Percentiles rank a stretch among this genome's conserved stretches.
Conservation (phyloP, 1,140 invertebrate species). For the Carcinoscorpius rotundicauda region DNA sequence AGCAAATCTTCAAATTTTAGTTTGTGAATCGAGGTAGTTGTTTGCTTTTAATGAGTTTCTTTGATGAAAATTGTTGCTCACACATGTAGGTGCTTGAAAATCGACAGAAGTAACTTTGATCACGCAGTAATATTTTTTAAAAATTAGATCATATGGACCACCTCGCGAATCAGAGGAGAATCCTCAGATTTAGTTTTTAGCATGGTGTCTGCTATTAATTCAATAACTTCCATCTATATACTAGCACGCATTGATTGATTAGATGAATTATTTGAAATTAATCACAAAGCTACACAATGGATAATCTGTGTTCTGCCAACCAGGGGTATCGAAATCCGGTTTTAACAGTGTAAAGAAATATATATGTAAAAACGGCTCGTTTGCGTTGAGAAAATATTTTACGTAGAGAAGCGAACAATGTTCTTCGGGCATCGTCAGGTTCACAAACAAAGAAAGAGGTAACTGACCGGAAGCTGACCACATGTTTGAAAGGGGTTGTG, state of each 20-base stretch:
- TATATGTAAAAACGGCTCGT: too few relatives aligned
- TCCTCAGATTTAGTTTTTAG: not conserved
- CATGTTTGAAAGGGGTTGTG: too few relatives aligned
- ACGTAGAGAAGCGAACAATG: too few relatives aligned
- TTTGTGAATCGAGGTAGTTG: not conserved
- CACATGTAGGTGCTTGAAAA: not conserved
- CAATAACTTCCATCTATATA: conserved; percentile 2
- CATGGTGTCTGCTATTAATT: not conserved
- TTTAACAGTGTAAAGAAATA: too few relatives aligned
- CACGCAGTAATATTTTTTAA: not conserved
- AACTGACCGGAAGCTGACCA: too few relatives aligned
- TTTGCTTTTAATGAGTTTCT: conserved; percentile 4
- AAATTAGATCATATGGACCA: not conserved
- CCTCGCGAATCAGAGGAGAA: not conserved
- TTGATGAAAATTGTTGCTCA: not conserved
- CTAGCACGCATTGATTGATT: not conserved
- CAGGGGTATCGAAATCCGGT: too few relatives aligned
- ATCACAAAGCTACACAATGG: too few relatives aligned
- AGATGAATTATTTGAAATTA: too few relatives aligned
- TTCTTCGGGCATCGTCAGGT: too few relatives aligned
- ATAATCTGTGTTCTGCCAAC: too few relatives aligned
- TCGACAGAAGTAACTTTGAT: not conserved
- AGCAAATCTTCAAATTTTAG: conserved; percentile 1
- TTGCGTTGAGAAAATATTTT: too few relatives aligned
- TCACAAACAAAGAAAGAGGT: too few relatives aligned